Percentiles rank a stretch among this genome's conserved stretches.
phyloP scores from a whole-genome alignment of 2,113 vertebrate genomes.

The Mandrillus leucophaeus region DNA sequence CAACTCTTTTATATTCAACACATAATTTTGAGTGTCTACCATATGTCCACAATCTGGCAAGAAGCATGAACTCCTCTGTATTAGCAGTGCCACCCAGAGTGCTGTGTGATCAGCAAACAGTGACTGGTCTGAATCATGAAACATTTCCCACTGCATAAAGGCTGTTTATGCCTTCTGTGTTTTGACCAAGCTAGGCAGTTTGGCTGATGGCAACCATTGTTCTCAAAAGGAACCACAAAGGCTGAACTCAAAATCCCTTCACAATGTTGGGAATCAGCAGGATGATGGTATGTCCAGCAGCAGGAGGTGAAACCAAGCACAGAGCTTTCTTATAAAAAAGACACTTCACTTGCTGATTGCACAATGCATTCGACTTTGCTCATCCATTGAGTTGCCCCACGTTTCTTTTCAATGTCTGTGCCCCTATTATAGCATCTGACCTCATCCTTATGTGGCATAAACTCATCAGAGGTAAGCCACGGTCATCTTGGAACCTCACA shows the following conservation, averaged over 20 bases:
- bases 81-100: neutral
- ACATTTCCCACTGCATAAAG: neutral
- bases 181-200: neutral
- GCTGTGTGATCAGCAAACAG: neutral
- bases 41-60: neutral
- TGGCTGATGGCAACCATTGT: neutral
- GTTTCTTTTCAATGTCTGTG: neutral
- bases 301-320: neutral
- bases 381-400: neutral
- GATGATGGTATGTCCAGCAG: neutral
- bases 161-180: neutral
- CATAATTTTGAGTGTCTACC: neutral
- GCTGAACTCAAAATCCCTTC: constrained; percentile 39
- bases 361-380: neutral
- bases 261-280: neutral
- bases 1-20: neutral
- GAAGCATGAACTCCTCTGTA: neutral
- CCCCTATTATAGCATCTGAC: neutral
- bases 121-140: neutral
- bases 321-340: neutral
- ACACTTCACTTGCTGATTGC: neutral
- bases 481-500: neutral
- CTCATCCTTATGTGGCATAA: neutral
- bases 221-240: neutral
- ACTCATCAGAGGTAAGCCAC: neutral